Base-by-base conservation (phyloP, 2,888 invertebrate species). In the Encarsia formosa region DNA sequence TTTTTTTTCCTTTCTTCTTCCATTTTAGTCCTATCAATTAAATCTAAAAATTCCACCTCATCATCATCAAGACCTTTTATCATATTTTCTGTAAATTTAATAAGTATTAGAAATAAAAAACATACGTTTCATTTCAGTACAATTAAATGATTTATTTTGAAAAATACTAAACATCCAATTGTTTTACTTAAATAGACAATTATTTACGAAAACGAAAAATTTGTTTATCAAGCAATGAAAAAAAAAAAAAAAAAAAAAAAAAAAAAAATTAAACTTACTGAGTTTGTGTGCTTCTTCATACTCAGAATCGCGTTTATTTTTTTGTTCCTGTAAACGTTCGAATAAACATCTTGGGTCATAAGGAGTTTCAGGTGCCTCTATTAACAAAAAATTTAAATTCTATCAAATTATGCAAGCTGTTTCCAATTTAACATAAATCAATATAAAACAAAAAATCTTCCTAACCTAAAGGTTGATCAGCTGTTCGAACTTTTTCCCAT, bases 231-330 rank as follows among this genome's bases (percentile, higher is more conserved):
- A n/a, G n/a, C n/a, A n/a, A n/a, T n/a, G n/a, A n/a, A n/a, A n/a
- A n/a, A n/a, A n/a, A n/a, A n/a, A n/a, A n/a, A n/a, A n/a, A n/a
- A n/a, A n/a, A n/a, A 37, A 52, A 15, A n/a, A 19, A 52, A 3
- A 22, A 16, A 46, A 48, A 50, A 43, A 49, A 32, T 2, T 50
- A 23, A 38, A 77, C 85, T 79, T 77, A 96, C 96, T 96, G n/a
- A 97, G 79, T 77, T 91, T 92, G 67, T 92, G 91, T 3, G 94
- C 87, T 70, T 98, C 98, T 72, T 97, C 96, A 78, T 86, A 92
- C 76, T 98, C 98, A 18, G 91, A 81, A 61, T 98, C 91, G 65
- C 91, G 91, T 72, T 88, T 90, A 63, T 87, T 80, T 69, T 91
- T 90, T 69, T 97, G 95, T 64, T 96, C 96, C 71, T 96, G 89